Base-by-base conservation (phyloP, 2,888 invertebrate genomes). In the Catotricha subobsoleta region DNA sequence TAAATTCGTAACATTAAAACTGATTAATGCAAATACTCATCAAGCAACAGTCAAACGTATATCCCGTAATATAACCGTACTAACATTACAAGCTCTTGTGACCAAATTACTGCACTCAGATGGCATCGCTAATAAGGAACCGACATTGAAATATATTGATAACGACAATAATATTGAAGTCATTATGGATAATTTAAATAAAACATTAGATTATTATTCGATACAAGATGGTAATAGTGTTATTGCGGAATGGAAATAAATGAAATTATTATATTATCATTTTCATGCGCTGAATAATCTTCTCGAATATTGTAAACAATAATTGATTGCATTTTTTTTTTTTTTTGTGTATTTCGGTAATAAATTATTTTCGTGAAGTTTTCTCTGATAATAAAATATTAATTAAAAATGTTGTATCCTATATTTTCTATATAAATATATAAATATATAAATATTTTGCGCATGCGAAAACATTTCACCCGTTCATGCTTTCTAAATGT, bases 201-300 rank as follows among this genome's bases (percentile, higher is more conserved):
- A 86, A 58, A 79, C 82, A 52, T 64, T 92, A 31, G 74, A 76
- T 38, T 86, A 76, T 58, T 92, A 78, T 62, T 86, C 88, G 1
- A 66, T 91, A 30, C 80, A 83, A 63, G 77, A 80, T 52, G 83
- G 81, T 44, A 88, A 91, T 62, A 74, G 69, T 44, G 76, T 92
- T 49, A 62, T 78, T 45, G 80, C 80, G 8, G 71, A 72, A 51
- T 78, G 72, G 69, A 33, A 28, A 39, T 41, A 16, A 27, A 18
- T 36, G 16, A 9, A 34, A 34, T 9, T 6, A n/a, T n/a, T n/a
- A n/a, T n/a, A n/a, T n/a, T n/a, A n/a, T n/a, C n/a, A n/a, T n/a
- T n/a, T n/a, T n/a, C n/a, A n/a, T n/a, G n/a, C n/a, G n/a, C n/a
- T n/a, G n/a, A n/a, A n/a, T n/a, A n/a, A n/a, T n/a, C n/a, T n/a